phyloP scores from a whole-genome alignment of 2,888 invertebrate genomes.

The Petrolisthes manimaculis region DNA sequence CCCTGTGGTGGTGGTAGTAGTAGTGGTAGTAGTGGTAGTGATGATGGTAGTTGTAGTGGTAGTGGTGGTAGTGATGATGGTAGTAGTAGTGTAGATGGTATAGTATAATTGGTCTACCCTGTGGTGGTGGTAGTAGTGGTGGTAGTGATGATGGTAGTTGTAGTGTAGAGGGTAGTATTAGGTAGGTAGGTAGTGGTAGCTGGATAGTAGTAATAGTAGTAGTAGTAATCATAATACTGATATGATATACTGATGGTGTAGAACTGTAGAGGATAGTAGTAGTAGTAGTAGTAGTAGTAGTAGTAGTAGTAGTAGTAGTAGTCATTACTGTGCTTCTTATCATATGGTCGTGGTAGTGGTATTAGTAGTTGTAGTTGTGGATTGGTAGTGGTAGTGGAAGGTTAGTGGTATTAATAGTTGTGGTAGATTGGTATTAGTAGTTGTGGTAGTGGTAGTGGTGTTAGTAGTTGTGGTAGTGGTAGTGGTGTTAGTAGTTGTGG shows the following conservation, averaged over 20 bases:
- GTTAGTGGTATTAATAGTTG: not conserved
- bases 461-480: constrained; percentile 17
- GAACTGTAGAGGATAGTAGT: not conserved
- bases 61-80: too few relatives aligned
- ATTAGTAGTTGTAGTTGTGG: not conserved
- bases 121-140: not conserved
- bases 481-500: not conserved
- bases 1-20: not conserved
- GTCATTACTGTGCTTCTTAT: too few relatives aligned
- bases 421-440: too few relatives aligned
- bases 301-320: not conserved
- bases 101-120: too few relatives aligned
- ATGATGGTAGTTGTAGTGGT: not conserved
- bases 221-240: too few relatives aligned
- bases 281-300: not conserved
- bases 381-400: not conserved
- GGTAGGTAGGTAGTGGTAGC: not conserved
- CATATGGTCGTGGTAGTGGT: not conserved
- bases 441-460: not conserved
- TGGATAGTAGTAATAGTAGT: too few relatives aligned
- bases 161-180: too few relatives aligned
- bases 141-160: not conserved
- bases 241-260: too few relatives aligned
- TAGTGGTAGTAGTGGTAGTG: not conserved
- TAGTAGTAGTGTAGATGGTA: not conserved